Evolutionary conservation across 2,888 invertebrate species (phyloP), one percentile per base, ranked within the genome.

Genomic region (Habroteleia sp.): DNA sequence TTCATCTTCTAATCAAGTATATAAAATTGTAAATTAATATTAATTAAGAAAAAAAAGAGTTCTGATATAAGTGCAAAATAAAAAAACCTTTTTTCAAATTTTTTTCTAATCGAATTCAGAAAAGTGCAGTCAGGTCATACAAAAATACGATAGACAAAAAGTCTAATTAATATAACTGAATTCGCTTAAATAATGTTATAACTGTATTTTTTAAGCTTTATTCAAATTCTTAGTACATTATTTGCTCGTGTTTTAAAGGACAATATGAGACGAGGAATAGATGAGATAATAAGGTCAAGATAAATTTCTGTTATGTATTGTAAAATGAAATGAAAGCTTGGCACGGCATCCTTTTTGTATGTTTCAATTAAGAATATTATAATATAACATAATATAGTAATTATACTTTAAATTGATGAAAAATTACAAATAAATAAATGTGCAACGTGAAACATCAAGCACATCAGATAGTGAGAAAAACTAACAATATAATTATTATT

Each of bases 101-200:
- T n/a, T n/a, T n/a, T n/a, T n/a, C n/a, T n/a, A n/a, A n/a, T n/a
- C n/a, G n/a, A n/a, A n/a, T 60, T 17, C 20, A 14, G 16, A 13
- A 44, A 58, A 74, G 83, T 85, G 85, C 86, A 83, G 85, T 85
- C 87, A 84, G 84, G 80, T 85, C 86, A 87, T 86, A 86, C 84
- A 80, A 80, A 80, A 81, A 80, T 75, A 75, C 37, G 20, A 66
- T 39, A 46, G 62, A 63, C 62, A 31, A 7, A 42, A 42, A 41
- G 4, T 16, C 7, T 16, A 0, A n/a, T 37, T 1, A 16, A 37
- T 16, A 37, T 37, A 37, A 33, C 13, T 6, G 8, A 10, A 6
- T 10, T 29, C 10, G 8, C 10, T 10, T 29, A 29, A 10, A 8
- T 10, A 29, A 29, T 25, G 2, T 10, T 10, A 2, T 29, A 10